phyloP scores from a whole-genome alignment of 2,797 vertebrate species.

The Leucoraja ocellata region DNA sequence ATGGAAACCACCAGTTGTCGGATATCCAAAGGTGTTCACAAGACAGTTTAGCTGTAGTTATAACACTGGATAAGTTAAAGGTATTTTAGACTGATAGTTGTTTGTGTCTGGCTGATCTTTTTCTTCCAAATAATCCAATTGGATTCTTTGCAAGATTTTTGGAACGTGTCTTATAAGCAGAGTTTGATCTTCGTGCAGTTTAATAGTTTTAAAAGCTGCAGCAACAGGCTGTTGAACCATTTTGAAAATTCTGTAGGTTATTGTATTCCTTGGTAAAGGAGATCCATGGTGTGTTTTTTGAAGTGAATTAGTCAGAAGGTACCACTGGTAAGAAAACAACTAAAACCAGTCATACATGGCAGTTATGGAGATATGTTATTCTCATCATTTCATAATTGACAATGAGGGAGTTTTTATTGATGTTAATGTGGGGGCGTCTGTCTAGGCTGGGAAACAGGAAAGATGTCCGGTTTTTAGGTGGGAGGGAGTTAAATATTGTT shows the following conservation, averaged over 20 bases:
- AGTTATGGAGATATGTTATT: background rate
- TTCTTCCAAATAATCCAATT: background rate
- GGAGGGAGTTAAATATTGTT: background rate
- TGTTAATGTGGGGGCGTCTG: background rate
- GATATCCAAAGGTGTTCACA: background rate
- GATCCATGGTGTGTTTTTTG: background rate
- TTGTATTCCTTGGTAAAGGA: background rate
- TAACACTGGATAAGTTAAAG: background rate
- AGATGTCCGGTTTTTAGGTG: background rate
- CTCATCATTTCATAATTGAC: slow-evolving; percentile 1
- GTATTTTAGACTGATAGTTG: background rate
- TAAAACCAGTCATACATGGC: background rate
- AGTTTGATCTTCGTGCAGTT: background rate
- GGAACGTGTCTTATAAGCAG: background rate
- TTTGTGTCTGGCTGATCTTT: background rate
- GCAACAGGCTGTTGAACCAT: background rate
- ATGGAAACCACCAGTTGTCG: background rate
- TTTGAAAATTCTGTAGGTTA: background rate
- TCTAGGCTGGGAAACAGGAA: background rate
- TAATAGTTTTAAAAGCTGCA: background rate
- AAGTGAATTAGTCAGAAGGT: background rate
- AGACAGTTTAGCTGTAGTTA: background rate
- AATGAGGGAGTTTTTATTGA: background rate
- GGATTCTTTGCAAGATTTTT: background rate
- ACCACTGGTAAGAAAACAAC: background rate